Evolutionary conservation across 2,113 vertebrate species (phyloP), one percentile per base, ranked within the genome.

Genomic region (Okapia johnstoni): DNA sequence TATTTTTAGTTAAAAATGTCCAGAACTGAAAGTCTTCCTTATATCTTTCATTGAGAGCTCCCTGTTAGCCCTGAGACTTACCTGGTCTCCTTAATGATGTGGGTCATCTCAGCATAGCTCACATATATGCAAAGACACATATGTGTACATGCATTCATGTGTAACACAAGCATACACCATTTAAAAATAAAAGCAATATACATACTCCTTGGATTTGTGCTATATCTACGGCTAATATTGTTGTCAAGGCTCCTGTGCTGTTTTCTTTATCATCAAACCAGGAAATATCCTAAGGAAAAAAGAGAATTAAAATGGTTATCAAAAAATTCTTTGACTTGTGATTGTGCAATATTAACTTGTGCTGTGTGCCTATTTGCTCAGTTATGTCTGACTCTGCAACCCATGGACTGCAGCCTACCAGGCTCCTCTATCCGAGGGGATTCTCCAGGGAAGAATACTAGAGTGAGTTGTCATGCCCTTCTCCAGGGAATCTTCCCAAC

Each of bases 211-310:
- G 96, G 61, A 98, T 98, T 96, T 97, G 93, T 92, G 97, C 87
- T 50, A 97, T 97, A 94, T 98, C 96, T 96, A 33, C 94, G 57
- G 84, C 87, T 95, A 99, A 93, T 25, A 80, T 97, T 90, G 90
- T 98, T 90, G 97, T 96, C 70, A 98, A 95, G 97, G 76, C 85
- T 94, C 88, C 96, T 1, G 87, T 94, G 90, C 6, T 97, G 54
- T 96, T 98, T 97, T 98, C 97, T 77, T 97, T 93, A 89, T 98
- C 83, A 96, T 98, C 94, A 93, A 98, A 98, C 88, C 43, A 50
- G 26, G 60, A 54, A 6, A 93, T 98, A 95, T 98, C 97, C 95
- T 98, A 61, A 52, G 88, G 26, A 96, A 85, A 33, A 70, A 40
- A 28, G 12, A 16, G 10, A 93, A 97, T 93, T 48, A 76, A 70